phyloP scores from a whole-genome alignment of 2,797 vertebrate genomes.

The Morus bassanus region DNA sequence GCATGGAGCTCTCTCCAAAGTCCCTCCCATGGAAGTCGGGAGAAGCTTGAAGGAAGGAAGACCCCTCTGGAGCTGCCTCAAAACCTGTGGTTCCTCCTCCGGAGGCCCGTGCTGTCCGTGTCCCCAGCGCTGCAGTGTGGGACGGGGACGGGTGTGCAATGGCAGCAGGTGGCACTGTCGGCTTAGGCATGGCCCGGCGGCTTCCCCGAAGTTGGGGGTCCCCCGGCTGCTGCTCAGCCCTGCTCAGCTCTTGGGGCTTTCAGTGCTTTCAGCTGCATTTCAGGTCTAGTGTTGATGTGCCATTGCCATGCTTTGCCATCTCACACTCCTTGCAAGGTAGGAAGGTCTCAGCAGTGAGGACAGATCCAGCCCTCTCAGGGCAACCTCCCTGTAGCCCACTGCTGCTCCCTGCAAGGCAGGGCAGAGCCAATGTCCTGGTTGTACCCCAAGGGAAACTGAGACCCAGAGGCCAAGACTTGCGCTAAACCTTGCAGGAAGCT shows the following conservation, averaged over 20 bases:
- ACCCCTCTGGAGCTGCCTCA: not conserved
- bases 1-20: not conserved
- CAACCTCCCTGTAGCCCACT: rapidly evolving
- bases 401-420: not conserved
- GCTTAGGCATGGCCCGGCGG: not conserved
- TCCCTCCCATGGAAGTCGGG: rapidly evolving
- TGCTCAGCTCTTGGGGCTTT: not conserved
- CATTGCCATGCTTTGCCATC: rapidly evolving
- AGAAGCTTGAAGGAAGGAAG: not conserved
- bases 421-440: not conserved
- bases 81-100: not conserved
- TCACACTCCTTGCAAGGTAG: rapidly evolving
- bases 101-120: rapidly evolving
- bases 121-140: not conserved
- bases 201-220: not conserved
- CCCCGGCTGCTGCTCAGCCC: not conserved
- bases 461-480: too few relatives aligned
- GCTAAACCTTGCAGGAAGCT: not conserved
- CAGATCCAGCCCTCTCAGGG: rapidly evolving
- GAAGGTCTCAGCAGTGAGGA: not conserved
- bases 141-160: not conserved
- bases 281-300: rapidly evolving
- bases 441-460: not conserved
- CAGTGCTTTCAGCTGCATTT: rapidly evolving
- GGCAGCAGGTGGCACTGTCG: slow-evolving; percentile 62